Evolutionary conservation across 2,113 vertebrate species (phyloP), one percentile per base, ranked within the genome.

Genomic region (Pipra filicauda): DNA sequence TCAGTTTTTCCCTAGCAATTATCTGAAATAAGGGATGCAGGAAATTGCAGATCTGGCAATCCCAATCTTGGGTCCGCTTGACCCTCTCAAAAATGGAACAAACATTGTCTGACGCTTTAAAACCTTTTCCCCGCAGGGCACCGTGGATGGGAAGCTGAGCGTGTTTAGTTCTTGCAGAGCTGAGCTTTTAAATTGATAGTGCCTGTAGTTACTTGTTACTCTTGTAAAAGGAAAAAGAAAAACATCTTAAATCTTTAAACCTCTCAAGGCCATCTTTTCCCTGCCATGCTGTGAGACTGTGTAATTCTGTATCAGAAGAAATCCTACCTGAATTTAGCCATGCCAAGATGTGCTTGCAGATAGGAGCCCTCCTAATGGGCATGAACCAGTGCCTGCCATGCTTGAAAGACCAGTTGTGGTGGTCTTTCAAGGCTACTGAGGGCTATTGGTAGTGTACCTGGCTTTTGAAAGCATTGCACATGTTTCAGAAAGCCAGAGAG

Each of bases 171-270:
- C 83, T 89, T 64, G 76, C 80, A 67, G 89, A 87, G 76, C 33
- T 65, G 80, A 91, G 95, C 95, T 96, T 77, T 93, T 91, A 91
- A 92, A 92, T 88, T 90, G 61, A 69, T 78, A 92, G 82, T 44
- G 83, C 90, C 90, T 84, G 92, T 96, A 92, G 90, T 95, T 94
- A 78, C 59, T 69, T 65, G 89, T 88, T 87, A 30, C 76, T 78
- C 65, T 93, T 15, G 13, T 69, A 76, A 71, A 71, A 73, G 64
- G 62, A 94, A 88, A 91, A 78, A 81, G 65, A 89, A 73, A 88
- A 95, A 57, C 76, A 20, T 93, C 88, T 95, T 95, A 86, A 91
- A 87, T 93, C 83, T 93, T 94, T 86, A 95, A 92, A 93, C 31
- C 44, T 97, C 65, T 95, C 76, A 66, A 72, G 35, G 57, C 88